Conservation (phyloP, 37 sponge, comb jelly and placozoan genomes). For the Aphrocallistes beatrix region DNA sequence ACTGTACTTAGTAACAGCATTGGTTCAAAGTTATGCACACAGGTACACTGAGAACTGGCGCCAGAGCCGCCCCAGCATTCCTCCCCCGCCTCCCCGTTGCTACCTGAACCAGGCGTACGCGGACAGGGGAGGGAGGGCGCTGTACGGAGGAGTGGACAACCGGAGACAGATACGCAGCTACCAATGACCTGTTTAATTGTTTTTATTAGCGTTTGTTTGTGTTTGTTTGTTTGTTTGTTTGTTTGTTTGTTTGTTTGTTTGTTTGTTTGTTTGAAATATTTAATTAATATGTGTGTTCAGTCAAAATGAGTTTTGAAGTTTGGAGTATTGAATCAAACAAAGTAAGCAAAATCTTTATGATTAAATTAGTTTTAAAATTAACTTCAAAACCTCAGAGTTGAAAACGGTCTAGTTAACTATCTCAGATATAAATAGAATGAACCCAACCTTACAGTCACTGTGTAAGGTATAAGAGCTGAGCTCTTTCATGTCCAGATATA, state of each 20-base stretch:
- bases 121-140: neutral
- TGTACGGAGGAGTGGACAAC: neutral
- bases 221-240: slow-evolving; percentile 14
- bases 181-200: neutral
- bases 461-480: no score
- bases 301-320: no score
- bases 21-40: no score
- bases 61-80: neutral
- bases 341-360: no score
- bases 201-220: neutral
- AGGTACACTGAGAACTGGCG: neutral
- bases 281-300: neutral
- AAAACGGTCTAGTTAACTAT: no score
- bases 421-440: no score
- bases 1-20: no score
- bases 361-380: no score
- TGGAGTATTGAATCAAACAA: no score
- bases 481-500: no score
- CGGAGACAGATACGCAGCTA: neutral
- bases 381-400: no score
- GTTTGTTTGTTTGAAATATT: neutral
- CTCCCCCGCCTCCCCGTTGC: neutral
- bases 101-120: neutral
- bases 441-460: no score
- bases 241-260: slow-evolving; percentile 3